Evolutionary conservation across 1,140 invertebrate species (phyloP).

Genomic region (Vanessa tameamea): DNA sequence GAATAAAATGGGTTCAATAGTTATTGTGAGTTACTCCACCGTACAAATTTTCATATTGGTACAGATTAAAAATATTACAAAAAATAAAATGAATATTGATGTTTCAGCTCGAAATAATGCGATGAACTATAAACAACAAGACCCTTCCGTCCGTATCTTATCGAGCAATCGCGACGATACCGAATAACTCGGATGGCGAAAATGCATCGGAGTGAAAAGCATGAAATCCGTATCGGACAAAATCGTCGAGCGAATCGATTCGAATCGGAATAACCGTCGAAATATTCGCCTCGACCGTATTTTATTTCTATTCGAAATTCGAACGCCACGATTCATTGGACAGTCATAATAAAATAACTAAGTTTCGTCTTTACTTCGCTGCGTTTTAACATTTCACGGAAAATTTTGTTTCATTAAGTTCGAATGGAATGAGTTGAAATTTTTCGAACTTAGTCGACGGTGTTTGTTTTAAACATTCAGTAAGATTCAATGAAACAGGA

Average conservation of each 20-base stretch:
- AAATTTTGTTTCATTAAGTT: constrained; percentile 38
- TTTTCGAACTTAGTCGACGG: constrained; percentile 17
- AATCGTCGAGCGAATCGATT: constrained; percentile 27
- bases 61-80: neutral
- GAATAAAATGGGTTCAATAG: no score
- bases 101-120: neutral
- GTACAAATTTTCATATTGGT: neutral
- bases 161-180: constrained; percentile 14
- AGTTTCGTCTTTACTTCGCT: constrained; percentile 30
- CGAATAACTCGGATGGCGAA: constrained; percentile 20
- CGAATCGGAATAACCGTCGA: constrained; percentile 26
- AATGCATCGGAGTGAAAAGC: constrained; percentile 36
- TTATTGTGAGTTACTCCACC: no score
- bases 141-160: neutral
- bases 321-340: constrained; percentile 34
- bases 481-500: constrained; percentile 19
- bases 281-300: constrained; percentile 26
- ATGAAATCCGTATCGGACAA: constrained; percentile 30
- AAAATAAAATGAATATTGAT: neutral
- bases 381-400: constrained; percentile 37
- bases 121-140: constrained; percentile 8
- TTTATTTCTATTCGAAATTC: constrained; percentile 32
- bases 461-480: constrained; percentile 33
- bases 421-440: constrained; percentile 20
- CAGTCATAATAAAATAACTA: constrained; percentile 39